Evolutionary conservation across 2,888 invertebrate genomes (phyloP).

Genomic region (Rhyacophila evoluta): DNA sequence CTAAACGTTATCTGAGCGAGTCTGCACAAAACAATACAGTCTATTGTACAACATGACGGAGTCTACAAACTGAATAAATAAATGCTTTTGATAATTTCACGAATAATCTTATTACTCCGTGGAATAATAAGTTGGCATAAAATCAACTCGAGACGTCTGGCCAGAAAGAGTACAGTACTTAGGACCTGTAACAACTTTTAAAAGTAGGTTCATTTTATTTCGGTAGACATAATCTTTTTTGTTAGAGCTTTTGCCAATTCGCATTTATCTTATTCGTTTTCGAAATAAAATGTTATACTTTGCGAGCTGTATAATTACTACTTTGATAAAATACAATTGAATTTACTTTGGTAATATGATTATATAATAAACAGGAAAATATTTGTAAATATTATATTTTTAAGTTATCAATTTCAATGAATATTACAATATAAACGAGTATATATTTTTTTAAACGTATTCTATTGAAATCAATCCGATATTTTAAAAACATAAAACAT

Average conservation of each 20-base stretch:
- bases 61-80: background rate
- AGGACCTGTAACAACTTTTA: background rate
- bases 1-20: background rate
- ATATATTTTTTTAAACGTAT: no score
- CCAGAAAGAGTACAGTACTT: background rate
- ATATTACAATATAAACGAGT: no score
- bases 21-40: background rate
- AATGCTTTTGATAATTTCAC: slow-evolving; percentile 7
- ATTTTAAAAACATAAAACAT: no score
- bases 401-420: no score
- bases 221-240: background rate
- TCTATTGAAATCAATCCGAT: no score
- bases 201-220: background rate
- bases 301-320: no score
- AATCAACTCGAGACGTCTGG: slow-evolving; percentile 10
- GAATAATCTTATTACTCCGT: background rate
- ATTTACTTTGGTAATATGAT: no score
- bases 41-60: background rate
- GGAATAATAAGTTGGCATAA: background rate
- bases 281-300: no score
- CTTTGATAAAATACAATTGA: no score
- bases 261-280: background rate
- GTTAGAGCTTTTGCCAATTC: background rate
- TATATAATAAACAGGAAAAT: no score
- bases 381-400: no score